Evolutionary conservation across 2,113 vertebrate genomes (phyloP).

Genomic region (Spheniscus mendiculus): DNA sequence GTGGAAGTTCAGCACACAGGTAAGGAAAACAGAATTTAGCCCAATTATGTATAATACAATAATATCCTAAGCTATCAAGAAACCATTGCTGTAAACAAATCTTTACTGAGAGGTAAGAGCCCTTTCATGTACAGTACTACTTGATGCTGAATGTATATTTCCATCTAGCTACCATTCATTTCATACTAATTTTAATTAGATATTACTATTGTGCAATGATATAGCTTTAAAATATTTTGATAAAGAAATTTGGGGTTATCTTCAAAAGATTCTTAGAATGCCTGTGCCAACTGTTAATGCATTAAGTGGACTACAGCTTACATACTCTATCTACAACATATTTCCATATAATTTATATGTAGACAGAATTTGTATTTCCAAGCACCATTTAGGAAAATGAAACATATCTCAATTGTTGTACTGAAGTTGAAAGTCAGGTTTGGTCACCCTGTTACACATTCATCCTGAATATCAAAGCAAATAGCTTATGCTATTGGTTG

Average conservation of each 20-base stretch:
- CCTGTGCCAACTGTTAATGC: constrained; percentile 30
- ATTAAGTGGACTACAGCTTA: constrained; percentile 21
- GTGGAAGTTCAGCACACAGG: neutral
- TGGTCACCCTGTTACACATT: constrained; percentile 54
- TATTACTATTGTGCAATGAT: neutral
- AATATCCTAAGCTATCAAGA: constrained; percentile 34
- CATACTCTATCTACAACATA: constrained; percentile 28
- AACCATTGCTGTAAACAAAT: constrained; percentile 59
- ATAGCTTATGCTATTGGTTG: too few species aligned
- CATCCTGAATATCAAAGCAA: constrained; percentile 22
- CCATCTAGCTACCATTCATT: constrained; percentile 46
- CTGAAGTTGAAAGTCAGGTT: constrained; percentile 39
- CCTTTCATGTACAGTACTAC: constrained; percentile 63
- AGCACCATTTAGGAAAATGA: constrained; percentile 60
- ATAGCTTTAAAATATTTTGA: constrained; percentile 38
- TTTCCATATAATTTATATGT: constrained; percentile 45
- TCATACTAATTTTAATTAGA: neutral
- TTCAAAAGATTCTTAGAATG: constrained; percentile 28
- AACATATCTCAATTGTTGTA: constrained; percentile 20
- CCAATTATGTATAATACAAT: neutral
- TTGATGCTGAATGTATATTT: constrained; percentile 30
- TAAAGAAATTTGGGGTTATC: constrained; percentile 17
- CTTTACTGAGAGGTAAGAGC: constrained; percentile 65
- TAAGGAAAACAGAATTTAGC: constrained; percentile 15
- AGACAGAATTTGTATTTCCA: constrained; percentile 63